Evolutionary conservation across 2,888 invertebrate genomes (phyloP), one percentile per base, ranked within the genome.

Genomic region (Eubasilissa splendida): DNA sequence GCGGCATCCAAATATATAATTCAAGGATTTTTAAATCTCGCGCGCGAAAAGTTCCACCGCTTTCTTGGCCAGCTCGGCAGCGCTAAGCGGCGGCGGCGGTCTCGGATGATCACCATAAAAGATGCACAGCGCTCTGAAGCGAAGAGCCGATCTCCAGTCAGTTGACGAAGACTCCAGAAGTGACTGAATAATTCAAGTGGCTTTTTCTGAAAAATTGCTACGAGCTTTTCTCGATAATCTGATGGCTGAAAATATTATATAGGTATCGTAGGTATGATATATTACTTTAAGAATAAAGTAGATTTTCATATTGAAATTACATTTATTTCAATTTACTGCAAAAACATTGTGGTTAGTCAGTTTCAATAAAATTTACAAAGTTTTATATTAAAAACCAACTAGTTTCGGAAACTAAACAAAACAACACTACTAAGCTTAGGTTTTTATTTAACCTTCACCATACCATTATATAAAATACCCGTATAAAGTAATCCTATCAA

Each of bases 41-140:
- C 33, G 52, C 68, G 5, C 12, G 50, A 50, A 52, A 60, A 60
- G 22, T 59, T 60, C 60, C 3, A 9, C 42, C 53, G 33, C 22
- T 22, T 71, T 71, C 42, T 56, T 71, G 12, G 56, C 31, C 53
- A 22, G 33, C 52, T 52, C 52, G 22, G 7, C 59, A 14, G 42
- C 33, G 74, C 74, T 74, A 59, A 74, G 74, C 75, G 74, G 11
- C 52, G 59, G 22, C 22, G 22, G 22, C 8, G 50, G 33, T 75
- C 60, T 52, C 31, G 58, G 22, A 60, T 75, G 50, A 75, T 75
- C 75, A 50, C 60, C 50, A 75, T 75, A 60, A 75, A 75, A 75
- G 75, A 75, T 75, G 75, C 75, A 60, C 2, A 75, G 52, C 52
- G 42, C 31, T 60, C 14, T 11, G 42, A 14, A 59, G 75, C 60